A percentile compares a stretch with the other conserved stretches of the same genome.
Evolutionary conservation across 2,113 vertebrate species (phyloP).

Genomic region (Trichechus manatus): DNA sequence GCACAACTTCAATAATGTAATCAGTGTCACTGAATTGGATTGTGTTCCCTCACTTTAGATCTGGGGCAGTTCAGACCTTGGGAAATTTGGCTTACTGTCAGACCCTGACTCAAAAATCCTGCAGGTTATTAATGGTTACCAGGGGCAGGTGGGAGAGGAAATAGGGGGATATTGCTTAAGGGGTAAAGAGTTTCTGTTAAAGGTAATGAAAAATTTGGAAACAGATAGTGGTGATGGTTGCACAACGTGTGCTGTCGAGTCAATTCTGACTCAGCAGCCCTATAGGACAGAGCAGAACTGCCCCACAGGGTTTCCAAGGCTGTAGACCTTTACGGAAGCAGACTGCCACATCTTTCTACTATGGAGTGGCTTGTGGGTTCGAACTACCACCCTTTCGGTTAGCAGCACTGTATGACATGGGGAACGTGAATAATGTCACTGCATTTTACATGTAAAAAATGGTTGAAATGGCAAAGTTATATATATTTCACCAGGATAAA

Average conservation of each 20-base stretch:
- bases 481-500: background rate
- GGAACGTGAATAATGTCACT: background rate
- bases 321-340: background rate
- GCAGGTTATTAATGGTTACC: background rate
- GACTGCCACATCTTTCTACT: background rate
- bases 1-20: background rate
- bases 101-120: background rate
- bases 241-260: background rate
- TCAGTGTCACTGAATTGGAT: background rate
- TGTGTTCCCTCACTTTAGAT: background rate
- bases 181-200: background rate
- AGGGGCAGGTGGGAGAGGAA: background rate
- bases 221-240: background rate
- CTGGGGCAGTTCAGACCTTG: background rate
- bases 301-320: background rate
- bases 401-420: background rate
- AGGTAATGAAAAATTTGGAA: background rate
- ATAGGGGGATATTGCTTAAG: background rate
- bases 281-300: background rate
- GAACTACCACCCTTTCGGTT: background rate
- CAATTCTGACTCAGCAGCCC: background rate
- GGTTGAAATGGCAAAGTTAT: background rate
- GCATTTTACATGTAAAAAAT: fast-evolving
- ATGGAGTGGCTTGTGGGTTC: background rate
- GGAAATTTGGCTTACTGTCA: background rate